These are phyloP conservation scores for Lutjanus campechanus DNA, from an alignment of 2,797 vertebrate species.

Conservation along the genomic window DNA sequence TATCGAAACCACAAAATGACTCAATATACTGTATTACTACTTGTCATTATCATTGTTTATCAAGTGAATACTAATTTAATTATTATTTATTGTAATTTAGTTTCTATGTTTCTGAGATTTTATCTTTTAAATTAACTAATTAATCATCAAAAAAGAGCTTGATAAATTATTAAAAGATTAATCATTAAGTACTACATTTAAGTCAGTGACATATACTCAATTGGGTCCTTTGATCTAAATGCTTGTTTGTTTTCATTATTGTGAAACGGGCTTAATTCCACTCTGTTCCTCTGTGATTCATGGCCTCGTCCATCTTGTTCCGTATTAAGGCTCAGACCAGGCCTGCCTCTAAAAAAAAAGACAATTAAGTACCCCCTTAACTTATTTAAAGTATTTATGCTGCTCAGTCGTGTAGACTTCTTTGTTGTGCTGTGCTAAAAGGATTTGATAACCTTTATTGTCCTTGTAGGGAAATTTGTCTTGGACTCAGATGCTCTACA, in stretches of 20 bases:
- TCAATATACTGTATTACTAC: not conserved
- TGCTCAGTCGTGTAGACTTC: not conserved
- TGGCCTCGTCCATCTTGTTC: constrained; percentile 13
- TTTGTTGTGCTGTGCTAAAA: constrained; percentile 4
- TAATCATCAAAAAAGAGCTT: not conserved
- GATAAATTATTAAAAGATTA: not conserved
- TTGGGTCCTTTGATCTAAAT: not conserved
- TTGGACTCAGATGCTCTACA: too few relatives aligned
- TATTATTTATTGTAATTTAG: not conserved
- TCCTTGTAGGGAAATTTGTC: too few relatives aligned
- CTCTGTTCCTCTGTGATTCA: not conserved
- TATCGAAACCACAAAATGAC: not conserved
- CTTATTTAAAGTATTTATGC: constrained; percentile 1
- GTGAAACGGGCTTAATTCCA: constrained; percentile 17
- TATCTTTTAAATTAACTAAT: not conserved
- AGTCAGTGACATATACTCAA: not conserved
- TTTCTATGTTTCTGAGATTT: not conserved
- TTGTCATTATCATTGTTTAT: not conserved
- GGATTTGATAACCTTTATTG: not conserved
- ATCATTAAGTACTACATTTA: not conserved
- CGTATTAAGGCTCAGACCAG: not conserved
- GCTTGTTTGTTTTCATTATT: constrained; percentile 13
- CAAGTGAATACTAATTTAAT: not conserved
- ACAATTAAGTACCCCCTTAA: not conserved
- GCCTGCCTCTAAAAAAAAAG: not conserved